These are phyloP conservation scores for Hetaerina titia DNA, from an alignment of 2,888 invertebrate genomes.

Conservation along the genomic window DNA sequence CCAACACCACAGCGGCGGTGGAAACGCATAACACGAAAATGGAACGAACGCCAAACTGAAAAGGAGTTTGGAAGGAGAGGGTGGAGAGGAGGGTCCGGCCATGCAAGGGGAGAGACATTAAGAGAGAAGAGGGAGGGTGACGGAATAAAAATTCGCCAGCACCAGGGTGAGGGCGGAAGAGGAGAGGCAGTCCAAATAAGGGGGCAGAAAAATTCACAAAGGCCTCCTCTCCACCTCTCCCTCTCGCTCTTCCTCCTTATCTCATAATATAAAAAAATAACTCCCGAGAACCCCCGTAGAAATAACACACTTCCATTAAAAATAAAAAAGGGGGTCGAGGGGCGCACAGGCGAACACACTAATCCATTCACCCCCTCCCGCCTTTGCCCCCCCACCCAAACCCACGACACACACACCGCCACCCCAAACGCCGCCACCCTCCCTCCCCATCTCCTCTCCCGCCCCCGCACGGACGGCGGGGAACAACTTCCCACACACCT, in stretches of 20 bases:
- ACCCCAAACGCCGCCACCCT: not conserved
- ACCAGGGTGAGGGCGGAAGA: not conserved
- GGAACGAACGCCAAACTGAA: constrained; percentile 26
- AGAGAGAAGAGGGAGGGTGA: not conserved
- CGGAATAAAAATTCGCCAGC: not conserved
- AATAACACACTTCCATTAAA: not conserved
- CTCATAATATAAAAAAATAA: constrained; percentile 44
- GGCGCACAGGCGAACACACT: not conserved
- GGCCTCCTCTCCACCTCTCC: not conserved
- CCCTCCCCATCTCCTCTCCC: not conserved
- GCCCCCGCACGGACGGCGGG: not conserved
- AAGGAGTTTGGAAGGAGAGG: not conserved
- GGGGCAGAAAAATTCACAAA: constrained; percentile 34
- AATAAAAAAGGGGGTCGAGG: not conserved
- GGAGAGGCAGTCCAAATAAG: not conserved
- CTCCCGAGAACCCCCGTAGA: not conserved
- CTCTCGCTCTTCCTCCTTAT: not conserved
- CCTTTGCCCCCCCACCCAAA: not conserved
- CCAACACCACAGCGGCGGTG: not conserved
- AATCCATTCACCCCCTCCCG: not conserved
- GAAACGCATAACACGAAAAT: constrained; percentile 19
- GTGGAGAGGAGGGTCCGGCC: not conserved
- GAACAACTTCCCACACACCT: not conserved
- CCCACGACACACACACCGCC: not conserved
- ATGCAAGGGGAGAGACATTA: not conserved